Percentiles rank a stretch among this genome's conserved stretches.
These are phyloP conservation scores for Sinocyclocheilus maitianheensis DNA, from an alignment of 2,113 vertebrate genomes.

Conservation along the genomic window DNA sequence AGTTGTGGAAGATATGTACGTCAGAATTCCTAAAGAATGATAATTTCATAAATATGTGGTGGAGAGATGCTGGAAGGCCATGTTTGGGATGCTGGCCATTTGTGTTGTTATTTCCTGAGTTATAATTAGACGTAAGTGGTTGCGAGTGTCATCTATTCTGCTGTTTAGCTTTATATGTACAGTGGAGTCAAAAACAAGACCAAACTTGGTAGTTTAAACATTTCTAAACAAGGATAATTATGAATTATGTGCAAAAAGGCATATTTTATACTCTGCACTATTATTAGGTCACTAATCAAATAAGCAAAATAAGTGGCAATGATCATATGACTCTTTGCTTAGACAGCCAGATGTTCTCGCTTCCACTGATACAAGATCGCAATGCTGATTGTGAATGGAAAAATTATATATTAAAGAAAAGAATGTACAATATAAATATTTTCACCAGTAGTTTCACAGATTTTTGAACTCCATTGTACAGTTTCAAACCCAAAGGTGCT, in stretches of 20 bases:
- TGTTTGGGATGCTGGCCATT: conserved; percentile 39
- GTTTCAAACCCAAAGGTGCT: not conserved
- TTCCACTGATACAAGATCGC: not conserved
- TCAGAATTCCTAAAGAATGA: not conserved
- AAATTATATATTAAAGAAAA: not conserved
- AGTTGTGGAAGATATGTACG: not conserved
- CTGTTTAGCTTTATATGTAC: not conserved
- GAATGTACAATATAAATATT: not conserved
- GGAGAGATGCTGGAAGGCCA: not conserved
- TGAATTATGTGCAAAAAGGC: not conserved
- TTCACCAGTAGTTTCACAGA: not conserved
- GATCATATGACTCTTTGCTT: not conserved
- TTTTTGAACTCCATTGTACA: not conserved
- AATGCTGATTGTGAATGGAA: not conserved
- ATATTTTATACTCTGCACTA: not conserved
- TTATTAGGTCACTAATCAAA: not conserved
- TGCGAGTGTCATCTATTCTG: conserved; percentile 30
- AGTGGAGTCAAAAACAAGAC: not conserved
- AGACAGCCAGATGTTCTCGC: not conserved
- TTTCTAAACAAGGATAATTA: not conserved
- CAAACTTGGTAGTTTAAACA: not conserved
- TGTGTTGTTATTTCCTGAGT: conserved; percentile 54
- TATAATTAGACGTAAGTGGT: conserved; percentile 58
- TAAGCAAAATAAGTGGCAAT: not conserved
- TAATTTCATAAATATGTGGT: not conserved